Evolutionary conservation across 30 jellyfish, hydroid and myxozoan genomes (phyloP).

Genomic region (Catostylus mosaicus): DNA sequence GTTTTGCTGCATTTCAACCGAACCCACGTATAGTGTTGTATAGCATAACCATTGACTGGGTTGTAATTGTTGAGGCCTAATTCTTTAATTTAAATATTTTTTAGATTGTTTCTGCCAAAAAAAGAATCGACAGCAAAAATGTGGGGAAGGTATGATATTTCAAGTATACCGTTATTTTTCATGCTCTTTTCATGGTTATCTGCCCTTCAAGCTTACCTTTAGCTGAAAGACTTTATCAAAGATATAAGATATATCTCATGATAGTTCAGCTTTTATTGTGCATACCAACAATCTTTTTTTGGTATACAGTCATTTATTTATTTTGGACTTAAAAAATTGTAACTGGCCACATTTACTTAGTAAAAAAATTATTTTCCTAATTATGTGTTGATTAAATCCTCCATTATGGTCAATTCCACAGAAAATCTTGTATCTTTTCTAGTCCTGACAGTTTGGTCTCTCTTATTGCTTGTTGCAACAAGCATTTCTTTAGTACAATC

Average conservation of each 20-base stretch:
- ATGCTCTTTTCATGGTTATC: not conserved
- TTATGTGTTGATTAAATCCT: not conserved
- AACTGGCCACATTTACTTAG: too few relatives aligned
- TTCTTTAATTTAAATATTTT: not conserved
- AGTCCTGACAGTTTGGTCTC: not conserved
- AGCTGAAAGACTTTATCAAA: not conserved
- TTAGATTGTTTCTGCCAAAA: conserved; percentile 91
- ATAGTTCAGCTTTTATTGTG: not conserved
- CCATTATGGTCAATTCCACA: not conserved
- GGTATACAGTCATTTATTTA: not conserved
- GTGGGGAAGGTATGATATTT: conserved; percentile 78
- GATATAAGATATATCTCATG: not conserved
- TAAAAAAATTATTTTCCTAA: too few relatives aligned
- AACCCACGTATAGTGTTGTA: too few relatives aligned
- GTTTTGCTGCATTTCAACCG: too few relatives aligned
- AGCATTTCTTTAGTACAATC: not conserved
- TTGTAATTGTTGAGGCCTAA: not conserved
- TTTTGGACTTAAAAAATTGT: too few relatives aligned
- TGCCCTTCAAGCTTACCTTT: not conserved
- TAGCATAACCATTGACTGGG: not conserved
- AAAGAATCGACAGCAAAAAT: conserved; percentile 48
- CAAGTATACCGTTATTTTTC: not conserved
- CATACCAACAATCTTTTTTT: not conserved
- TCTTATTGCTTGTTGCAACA: not conserved
- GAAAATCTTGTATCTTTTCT: not conserved